Base-by-base conservation (phyloP, 2,113 vertebrate genomes). In the Malurus alboscapulatus region DNA sequence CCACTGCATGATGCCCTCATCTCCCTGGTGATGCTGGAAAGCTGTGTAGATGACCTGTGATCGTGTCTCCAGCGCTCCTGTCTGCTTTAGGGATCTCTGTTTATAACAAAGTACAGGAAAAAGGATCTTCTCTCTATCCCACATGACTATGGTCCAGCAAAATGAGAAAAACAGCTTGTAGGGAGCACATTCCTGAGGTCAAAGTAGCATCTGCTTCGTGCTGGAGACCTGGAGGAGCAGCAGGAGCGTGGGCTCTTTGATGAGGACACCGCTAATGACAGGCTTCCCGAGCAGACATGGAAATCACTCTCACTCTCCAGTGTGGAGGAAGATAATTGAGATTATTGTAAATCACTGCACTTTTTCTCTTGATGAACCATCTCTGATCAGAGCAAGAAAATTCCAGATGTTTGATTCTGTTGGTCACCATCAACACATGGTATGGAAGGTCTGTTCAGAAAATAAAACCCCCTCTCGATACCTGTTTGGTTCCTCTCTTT, bases 211-310 rank as follows among this genome's bases (percentile, higher is more conserved):
- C 16, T 84, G 27, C 69, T 30, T 88, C 7, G 0, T 36, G n/a
- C 54, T 78, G 25, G 48, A 55, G 25, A 42, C n/a, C 13, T 29
- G 0, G 15, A 78, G 47, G 25, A 86, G 86, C 59, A 48, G 32
- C 26, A 20, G 6, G 38, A 66, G n/a, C 16, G 3, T 61, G 51
- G 54, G 17, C 29, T 63, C 45, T 76, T 47, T 50, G 59, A 13
- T 69, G 55, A 32, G 30, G 15, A 68, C 36, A 44, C 47, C 14
- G 0, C 10, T 63, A 74, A 15, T 8, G 32, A 11, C 48, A 3
- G 25, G 12, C 18, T 74, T 61, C 30, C 30, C 2, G 3, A 38
- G 54, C 32, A 77, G 54, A 19, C 0, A 0, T 62, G 44, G 59
- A 67, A 76, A 47, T 27, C 19, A 11, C 18, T 78, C 30, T 66